Conservation (phyloP, 2,888 invertebrate genomes). For the Aromia moschata region DNA sequence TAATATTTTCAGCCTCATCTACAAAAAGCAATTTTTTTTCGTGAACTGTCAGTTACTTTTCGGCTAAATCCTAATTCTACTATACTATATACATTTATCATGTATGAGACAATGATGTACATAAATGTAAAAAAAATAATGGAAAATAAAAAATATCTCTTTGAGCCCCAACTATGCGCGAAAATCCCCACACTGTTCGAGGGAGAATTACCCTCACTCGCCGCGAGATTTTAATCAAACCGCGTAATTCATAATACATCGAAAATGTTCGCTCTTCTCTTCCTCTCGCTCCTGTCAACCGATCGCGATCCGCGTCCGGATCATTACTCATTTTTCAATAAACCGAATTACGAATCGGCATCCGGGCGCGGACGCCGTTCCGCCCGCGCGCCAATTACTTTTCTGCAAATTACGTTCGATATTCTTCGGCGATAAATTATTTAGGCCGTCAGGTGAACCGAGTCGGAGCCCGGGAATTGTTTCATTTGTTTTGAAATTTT, state of each 20-base stretch:
- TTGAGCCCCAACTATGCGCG: no score
- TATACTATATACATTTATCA: no score
- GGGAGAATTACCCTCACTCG: no score
- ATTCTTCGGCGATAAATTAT: constrained; percentile 20
- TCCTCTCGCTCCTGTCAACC: background rate
- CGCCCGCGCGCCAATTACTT: constrained; percentile 6
- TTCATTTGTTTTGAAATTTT: constrained; percentile 25
- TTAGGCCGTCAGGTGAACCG: background rate
- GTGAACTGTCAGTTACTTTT: no score
- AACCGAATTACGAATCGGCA: constrained; percentile 9
- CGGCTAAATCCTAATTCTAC: no score
- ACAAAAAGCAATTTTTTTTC: no score
- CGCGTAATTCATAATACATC: background rate
- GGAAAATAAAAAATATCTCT: no score
- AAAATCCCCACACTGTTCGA: no score
- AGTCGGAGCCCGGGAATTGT: constrained; percentile 1
- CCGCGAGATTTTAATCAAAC: background rate
- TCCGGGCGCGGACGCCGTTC: constrained; percentile 1
- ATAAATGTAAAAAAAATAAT: no score
- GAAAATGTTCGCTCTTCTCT: background rate
- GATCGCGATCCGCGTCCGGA: background rate
- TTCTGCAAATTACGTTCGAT: constrained; percentile 18
- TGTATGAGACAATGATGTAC: no score
- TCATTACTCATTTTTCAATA: constrained; percentile 14
- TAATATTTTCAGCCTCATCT: no score